phyloP scores from a whole-genome alignment of 2,888 invertebrate species.

The Beris chalybata region DNA sequence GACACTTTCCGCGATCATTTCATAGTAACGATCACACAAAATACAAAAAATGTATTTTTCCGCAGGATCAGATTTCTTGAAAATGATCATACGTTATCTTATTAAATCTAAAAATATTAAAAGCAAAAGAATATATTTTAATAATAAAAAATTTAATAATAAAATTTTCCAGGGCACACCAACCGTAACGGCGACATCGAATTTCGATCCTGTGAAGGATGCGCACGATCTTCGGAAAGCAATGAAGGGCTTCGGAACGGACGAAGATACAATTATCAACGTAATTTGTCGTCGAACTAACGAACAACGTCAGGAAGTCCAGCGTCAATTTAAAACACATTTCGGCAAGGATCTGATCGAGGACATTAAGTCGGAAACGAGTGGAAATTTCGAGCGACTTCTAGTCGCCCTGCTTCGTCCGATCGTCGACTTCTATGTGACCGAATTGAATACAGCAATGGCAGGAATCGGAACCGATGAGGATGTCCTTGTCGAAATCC shows the following conservation, averaged over 20 bases:
- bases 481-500: conserved; percentile 83
- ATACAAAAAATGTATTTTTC: too few relatives aligned
- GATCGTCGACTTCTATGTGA: conserved; percentile 75
- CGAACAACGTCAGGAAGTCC: conserved; percentile 76
- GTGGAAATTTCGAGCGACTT: conserved; percentile 84
- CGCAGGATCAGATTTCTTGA: too few relatives aligned
- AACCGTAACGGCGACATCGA: conserved; percentile 74
- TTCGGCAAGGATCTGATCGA: conserved; percentile 71
- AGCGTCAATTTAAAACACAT: conserved; percentile 29
- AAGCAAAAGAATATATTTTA: too few relatives aligned
- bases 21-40: too few relatives aligned
- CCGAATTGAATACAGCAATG: conserved; percentile 81
- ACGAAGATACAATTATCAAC: conserved; percentile 85
- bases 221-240: conserved; percentile 82
- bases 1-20: too few relatives aligned
- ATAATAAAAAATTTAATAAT: too few relatives aligned
- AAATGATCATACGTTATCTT: too few relatives aligned
- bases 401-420: conserved; percentile 84
- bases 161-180: conserved; percentile 58
- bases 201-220: conserved; percentile 78
- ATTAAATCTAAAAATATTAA: too few relatives aligned
- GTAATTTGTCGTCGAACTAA: conserved; percentile 82
- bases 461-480: conserved; percentile 82
- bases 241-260: conserved; percentile 88
- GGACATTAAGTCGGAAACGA: conserved; percentile 85